A percentile compares a stretch with the other conserved stretches of the same genome.
These are phyloP conservation scores for Drosophila pegasa DNA, from an alignment of 2,888 invertebrate genomes.

Conservation along the genomic window DNA sequence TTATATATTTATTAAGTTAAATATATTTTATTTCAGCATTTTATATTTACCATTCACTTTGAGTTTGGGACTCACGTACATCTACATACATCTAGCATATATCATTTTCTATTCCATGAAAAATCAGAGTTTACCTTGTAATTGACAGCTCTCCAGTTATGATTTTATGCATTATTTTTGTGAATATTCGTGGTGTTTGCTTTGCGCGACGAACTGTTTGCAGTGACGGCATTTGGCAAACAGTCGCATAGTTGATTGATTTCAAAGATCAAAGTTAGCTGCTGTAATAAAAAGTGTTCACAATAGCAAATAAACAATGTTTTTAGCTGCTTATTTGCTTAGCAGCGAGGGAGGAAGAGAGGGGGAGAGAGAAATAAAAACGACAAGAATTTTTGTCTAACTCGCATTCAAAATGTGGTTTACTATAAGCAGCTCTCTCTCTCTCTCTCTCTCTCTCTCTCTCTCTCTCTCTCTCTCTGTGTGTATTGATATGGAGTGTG, in stretches of 20 bases:
- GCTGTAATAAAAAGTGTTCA: constrained; percentile 40
- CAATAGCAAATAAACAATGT: constrained; percentile 24
- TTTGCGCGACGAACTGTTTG: constrained; percentile 26
- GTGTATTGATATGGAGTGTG: constrained; percentile 29
- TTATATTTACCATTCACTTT: no score
- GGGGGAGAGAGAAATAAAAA: background rate
- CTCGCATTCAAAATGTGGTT: constrained; percentile 7
- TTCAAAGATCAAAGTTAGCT: constrained; percentile 62
- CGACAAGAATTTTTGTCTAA: constrained; percentile 11
- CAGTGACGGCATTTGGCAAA: constrained; percentile 22
- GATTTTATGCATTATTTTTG: constrained; percentile 3
- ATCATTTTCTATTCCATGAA: background rate
- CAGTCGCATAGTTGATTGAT: constrained; percentile 34
- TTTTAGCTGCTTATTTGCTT: constrained; percentile 28
- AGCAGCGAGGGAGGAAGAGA: background rate
- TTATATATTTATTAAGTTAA: no score
- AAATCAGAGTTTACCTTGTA: constrained; percentile 28
- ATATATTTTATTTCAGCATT: no score
- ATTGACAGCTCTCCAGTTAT: background rate
- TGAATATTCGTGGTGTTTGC: background rate
- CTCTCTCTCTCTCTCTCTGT: background rate
- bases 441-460: background rate
- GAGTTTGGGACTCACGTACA: no score
- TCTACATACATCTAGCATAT: no score
- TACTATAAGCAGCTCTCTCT: constrained; percentile 13